A percentile compares a stretch with the other conserved stretches of the same genome.
These are phyloP conservation scores for Phalanger gymnotis DNA, from an alignment of 2,797 vertebrate genomes.

Conservation along the genomic window DNA sequence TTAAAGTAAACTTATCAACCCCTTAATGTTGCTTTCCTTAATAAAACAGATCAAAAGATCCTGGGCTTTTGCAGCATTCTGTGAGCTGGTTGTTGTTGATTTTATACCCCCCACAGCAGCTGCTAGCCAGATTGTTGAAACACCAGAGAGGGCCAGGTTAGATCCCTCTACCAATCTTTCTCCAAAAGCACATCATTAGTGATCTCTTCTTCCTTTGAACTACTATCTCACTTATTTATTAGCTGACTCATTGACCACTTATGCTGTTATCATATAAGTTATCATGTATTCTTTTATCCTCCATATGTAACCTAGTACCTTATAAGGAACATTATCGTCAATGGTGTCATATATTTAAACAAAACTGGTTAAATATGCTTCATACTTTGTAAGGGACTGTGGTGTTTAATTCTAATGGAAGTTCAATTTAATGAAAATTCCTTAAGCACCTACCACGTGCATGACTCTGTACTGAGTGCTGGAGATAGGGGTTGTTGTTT, in stretches of 20 bases:
- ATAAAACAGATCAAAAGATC: too few species aligned
- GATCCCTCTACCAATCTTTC: background rate
- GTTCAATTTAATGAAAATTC: background rate
- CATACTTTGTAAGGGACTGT: background rate
- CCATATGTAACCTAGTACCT: background rate
- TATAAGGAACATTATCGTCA: background rate
- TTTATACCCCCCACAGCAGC: too few species aligned
- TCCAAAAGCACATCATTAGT: background rate
- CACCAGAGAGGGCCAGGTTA: background rate
- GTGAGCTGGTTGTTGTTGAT: too few species aligned
- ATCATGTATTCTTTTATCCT: background rate
- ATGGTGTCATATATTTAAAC: background rate
- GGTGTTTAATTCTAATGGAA: background rate
- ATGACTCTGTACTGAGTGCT: background rate
- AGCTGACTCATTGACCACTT: background rate
- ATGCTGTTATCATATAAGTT: background rate
- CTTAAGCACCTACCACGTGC: background rate
- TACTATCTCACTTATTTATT: background rate
- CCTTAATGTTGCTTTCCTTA: too few species aligned
- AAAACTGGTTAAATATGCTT: background rate
- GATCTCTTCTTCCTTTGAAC: background rate
- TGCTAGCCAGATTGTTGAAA: too few species aligned
- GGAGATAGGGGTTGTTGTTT: background rate
- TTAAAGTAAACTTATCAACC: too few species aligned
- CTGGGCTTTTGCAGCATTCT: too few species aligned